Base-by-base conservation (phyloP, 2,888 invertebrate species). In the Aporophyla nigra region DNA sequence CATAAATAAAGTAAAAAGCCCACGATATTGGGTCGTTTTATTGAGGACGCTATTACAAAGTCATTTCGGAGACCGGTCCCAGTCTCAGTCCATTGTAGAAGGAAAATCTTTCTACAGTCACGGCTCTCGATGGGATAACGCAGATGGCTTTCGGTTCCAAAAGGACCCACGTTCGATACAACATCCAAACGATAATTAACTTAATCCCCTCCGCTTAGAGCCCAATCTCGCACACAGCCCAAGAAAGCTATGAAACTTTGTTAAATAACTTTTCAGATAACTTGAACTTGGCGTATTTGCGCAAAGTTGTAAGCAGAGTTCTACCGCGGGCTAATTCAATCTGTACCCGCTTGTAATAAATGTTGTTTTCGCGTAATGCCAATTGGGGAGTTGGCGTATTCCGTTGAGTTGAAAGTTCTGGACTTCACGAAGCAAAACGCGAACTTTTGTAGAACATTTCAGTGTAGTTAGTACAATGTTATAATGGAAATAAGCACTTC, bases 221-320 rank as follows among this genome's bases (percentile, higher is more conserved):
- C 93, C 86, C 93, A 95, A 94, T 94, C 92, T 96, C 93, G 90
- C 88, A 87, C 90, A 90, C 91, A 94, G 87, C 85, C 91, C 92
- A 92, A 94, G 95, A 96, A 96, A 95, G 96, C 96, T 96, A 96
- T 96, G 96, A 96, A 96, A 96, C 96, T 96, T 96, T 96, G 96
- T 96, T 96, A 96, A 96, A 96, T 96, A 96, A 96, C 96, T 96
- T 96, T 96, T 96, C 96, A 96, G 96, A 96, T 96, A 96, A 96
- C 96, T 96, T 96, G 96, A 96, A 96, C 94, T 96, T 93, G 92
- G 93, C 93, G 93, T 96, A 95, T 96, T 96, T 96, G 94, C 93
- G 92, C 94, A 96, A 95, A 96, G 96, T 95, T 95, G 94, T 95
- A 96, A 95, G 95, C 94, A 95, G 93, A 93, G 94, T 93, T 93